Evolutionary conservation across 2,113 vertebrate genomes (phyloP).

Genomic region (Saimiri boliviensis): DNA sequence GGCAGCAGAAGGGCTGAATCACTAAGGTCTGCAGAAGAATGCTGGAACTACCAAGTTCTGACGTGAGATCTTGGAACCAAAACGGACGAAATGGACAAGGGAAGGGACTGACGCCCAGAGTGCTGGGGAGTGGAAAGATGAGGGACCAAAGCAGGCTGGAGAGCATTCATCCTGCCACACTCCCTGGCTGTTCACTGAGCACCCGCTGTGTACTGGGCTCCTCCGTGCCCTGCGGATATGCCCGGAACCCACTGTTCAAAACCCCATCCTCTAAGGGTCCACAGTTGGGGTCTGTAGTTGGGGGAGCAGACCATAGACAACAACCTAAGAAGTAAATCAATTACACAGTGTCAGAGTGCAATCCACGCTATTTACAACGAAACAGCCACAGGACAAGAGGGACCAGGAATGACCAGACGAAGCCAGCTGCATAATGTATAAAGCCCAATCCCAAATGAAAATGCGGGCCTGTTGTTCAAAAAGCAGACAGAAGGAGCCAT

Average conservation of each 20-base stretch:
- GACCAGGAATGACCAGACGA: neutral
- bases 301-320: neutral
- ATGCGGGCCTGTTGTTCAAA: neutral
- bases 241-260: neutral
- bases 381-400: neutral
- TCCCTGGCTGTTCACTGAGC: too few species aligned
- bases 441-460: neutral
- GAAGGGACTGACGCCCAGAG: neutral
- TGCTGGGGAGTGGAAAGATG: neutral
- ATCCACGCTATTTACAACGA: neutral
- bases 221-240: neutral
- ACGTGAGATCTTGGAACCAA: rapidly evolving
- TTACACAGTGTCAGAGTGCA: neutral
- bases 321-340: neutral
- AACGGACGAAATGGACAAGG: neutral
- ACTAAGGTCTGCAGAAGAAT: neutral
- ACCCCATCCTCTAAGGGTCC: neutral
- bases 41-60: neutral
- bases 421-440: rapidly evolving
- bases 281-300: neutral
- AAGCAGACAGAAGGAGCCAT: neutral
- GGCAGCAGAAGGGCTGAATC: neutral
- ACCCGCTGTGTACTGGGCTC: too few species aligned
- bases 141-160: neutral
- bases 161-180: neutral